phyloP scores from a whole-genome alignment of 2,888 invertebrate species.

The Dysmachus trigonus region DNA sequence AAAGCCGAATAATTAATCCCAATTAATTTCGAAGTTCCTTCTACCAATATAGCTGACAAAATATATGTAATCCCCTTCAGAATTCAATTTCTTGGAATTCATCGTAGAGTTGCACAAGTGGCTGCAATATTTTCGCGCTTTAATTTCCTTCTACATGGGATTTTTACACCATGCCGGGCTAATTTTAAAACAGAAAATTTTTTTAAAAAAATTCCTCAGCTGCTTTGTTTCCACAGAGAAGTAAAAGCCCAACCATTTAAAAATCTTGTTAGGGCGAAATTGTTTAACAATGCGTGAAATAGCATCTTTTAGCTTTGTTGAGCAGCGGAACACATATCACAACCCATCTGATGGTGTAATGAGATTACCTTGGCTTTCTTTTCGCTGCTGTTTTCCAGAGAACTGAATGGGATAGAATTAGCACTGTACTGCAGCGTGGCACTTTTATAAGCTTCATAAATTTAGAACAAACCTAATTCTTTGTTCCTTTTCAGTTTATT shows the following conservation, averaged over 20 bases:
- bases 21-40: not conserved
- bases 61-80: not conserved
- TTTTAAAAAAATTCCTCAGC: not conserved
- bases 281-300: conserved; percentile 32
- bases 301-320: conserved; percentile 12
- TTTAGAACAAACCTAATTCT: not conserved
- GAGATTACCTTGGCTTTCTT: conserved; percentile 15
- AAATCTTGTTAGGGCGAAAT: conserved; percentile 17
- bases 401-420: not conserved
- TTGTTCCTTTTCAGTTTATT: not conserved
- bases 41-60: not conserved
- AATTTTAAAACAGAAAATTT: not conserved
- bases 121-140: not conserved
- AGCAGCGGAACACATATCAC: conserved; percentile 12
- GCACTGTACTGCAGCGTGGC: not conserved
- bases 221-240: conserved; percentile 43
- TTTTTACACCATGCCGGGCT: not conserved
- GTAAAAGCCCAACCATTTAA: conserved; percentile 46
- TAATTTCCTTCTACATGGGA: not conserved
- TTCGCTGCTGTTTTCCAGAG: not conserved
- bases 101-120: not conserved
- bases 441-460: not conserved
- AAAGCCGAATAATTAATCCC: not conserved
- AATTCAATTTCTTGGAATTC: not conserved
- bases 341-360: conserved; percentile 12